Conservation (phyloP, 2,797 vertebrate species). For the Chaetophractus vellerosus region DNA sequence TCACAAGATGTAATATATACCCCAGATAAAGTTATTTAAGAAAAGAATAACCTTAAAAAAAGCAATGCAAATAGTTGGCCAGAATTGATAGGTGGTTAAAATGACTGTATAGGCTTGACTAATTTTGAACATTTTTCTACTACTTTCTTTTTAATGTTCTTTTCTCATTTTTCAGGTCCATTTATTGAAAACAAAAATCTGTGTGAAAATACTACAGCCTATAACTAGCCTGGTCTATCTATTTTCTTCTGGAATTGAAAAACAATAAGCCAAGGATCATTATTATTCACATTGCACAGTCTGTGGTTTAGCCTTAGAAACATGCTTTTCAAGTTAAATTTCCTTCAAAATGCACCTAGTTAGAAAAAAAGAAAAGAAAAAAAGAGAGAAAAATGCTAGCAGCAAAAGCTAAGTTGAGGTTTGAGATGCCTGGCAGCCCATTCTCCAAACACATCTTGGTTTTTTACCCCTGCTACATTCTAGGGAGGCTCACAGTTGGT, state of each 20-base stretch:
- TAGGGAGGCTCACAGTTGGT: background rate
- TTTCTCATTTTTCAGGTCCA: background rate
- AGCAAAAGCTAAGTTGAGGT: constrained; percentile 46
- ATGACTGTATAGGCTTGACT: constrained; percentile 21
- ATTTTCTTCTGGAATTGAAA: constrained; percentile 62
- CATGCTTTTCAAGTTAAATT: constrained; percentile 79
- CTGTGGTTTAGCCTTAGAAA: constrained; percentile 66
- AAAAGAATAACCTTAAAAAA: background rate
- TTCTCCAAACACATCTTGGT: background rate
- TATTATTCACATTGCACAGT: constrained; percentile 68
- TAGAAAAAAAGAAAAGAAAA: background rate
- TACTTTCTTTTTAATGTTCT: background rate
- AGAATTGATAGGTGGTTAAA: background rate
- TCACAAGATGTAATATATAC: background rate
- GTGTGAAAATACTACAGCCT: constrained; percentile 13
- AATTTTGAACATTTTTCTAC: constrained; percentile 24
- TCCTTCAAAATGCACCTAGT: constrained; percentile 75
- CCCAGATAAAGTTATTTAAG: background rate
- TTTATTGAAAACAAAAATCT: background rate
- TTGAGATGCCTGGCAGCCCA: background rate
- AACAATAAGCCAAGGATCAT: constrained; percentile 58
- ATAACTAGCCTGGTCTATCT: background rate
- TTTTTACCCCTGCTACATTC: background rate
- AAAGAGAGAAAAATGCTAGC: background rate
- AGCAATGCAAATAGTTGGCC: background rate